phyloP scores from a whole-genome alignment of 2,797 vertebrate species.

The Falco cherrug region DNA sequence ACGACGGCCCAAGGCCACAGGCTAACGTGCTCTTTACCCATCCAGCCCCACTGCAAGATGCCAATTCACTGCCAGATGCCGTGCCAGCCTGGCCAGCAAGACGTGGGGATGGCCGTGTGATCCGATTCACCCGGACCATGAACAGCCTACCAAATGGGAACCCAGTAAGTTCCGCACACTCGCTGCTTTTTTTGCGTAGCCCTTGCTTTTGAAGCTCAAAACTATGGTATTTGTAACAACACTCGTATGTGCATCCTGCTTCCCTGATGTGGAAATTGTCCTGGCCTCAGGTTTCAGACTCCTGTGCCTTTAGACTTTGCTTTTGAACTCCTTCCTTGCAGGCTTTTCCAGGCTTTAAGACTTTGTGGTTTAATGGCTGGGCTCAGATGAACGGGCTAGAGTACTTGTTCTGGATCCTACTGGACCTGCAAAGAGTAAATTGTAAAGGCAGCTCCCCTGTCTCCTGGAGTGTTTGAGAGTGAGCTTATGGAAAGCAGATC shows the following conservation, averaged over 20 bases:
- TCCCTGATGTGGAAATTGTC: not conserved
- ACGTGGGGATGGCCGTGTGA: not conserved
- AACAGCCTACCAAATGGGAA: constrained; percentile 48
- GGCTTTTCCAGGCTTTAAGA: not conserved
- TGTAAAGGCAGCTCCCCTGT: not conserved
- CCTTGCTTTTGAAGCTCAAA: not conserved
- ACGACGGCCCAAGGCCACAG: not conserved
- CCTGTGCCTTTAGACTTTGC: not conserved
- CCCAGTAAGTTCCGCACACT: not conserved
- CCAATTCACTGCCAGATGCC: not conserved
- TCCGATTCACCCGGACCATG: constrained; percentile 67
- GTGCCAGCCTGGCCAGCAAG: not conserved
- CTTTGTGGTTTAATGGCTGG: not conserved
- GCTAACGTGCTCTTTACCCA: not conserved
- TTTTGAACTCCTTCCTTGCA: no score
- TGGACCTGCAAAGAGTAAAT: not conserved
- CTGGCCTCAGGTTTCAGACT: not conserved
- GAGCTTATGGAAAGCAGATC: not conserved
- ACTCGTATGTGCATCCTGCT: fast-evolving
- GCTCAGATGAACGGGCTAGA: not conserved
- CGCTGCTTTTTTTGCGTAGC: fast-evolving
- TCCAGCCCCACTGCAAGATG: not conserved
- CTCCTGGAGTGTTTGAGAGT: not conserved
- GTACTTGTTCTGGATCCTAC: not conserved
- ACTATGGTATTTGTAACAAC: fast-evolving